Base-by-base conservation (phyloP, 2,888 invertebrate genomes). In the Athripsodes cinereus region DNA sequence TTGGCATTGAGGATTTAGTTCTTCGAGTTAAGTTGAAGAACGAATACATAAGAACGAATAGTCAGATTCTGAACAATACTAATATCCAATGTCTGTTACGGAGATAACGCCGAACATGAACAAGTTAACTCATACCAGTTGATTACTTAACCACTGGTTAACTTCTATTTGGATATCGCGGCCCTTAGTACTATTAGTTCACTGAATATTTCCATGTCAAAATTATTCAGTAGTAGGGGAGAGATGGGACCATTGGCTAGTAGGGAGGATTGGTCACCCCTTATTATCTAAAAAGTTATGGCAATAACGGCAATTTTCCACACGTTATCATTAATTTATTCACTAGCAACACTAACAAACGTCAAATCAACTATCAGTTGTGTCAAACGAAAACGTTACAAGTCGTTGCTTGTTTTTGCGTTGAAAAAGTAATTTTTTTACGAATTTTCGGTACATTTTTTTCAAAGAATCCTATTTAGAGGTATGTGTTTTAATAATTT, bases 261-360 rank as follows among this genome's bases (percentile, higher is more conserved):
- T 44, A 44, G 44, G 44, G 44, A 44, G 44, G 44, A 44, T 44
- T 13, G 44, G n/a, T 5, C 44, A 44, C 44, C 3, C 44, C 44
- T 13, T 8, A 16, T 5, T 18, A 44, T 44, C 18, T 44, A 16
- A 44, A 3, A 44, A 44, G 5, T 5, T 44, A 13, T 44, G 44
- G 13, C 5, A 44, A 44, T 44, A 8, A 44, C 13, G 44, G 3
- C 5, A 44, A 26, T 26, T 26, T 40, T 40, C 16, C 40, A 13
- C 16, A 40, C 13, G 13, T 3, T 40, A n/a, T 40, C 40, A 40
- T 40, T 40, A 40, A 8, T 40, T n/a, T 40, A 8, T 40, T 40
- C 40, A 40, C 40, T 40, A 40, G 40, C 40, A 40, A 40, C 40
- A 40, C 40, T 13, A 13, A 47, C 47, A 47, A 47, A 47, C 47